phyloP scores from a whole-genome alignment of 2,113 vertebrate genomes.

The Hymenochirus boettgeri region DNA sequence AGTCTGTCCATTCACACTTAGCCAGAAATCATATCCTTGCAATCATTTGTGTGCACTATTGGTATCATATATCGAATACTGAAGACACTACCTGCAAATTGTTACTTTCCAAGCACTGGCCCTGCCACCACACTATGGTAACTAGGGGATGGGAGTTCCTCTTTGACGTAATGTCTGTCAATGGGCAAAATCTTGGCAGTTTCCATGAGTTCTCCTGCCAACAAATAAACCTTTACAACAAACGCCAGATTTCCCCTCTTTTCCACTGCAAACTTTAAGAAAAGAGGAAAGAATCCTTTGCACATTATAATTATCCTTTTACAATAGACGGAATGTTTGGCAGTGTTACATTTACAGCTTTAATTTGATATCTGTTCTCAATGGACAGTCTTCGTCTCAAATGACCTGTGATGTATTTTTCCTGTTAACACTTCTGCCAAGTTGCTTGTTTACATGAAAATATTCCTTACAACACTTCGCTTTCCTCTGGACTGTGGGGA shows the following conservation, averaged over 20 bases:
- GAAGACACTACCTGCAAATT: background rate
- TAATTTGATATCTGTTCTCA: background rate
- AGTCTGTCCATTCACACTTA: too few relatives aligned
- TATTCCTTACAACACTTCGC: constrained; percentile 25
- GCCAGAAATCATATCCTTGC: too few relatives aligned
- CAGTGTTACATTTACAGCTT: too few relatives aligned
- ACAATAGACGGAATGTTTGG: too few relatives aligned
- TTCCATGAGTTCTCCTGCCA: background rate
- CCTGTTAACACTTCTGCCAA: constrained; percentile 1
- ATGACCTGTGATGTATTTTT: background rate
- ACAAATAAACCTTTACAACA: background rate
- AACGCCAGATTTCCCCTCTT: background rate
- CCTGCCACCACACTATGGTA: background rate
- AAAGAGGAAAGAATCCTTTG: too few relatives aligned
- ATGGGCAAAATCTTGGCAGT: background rate
- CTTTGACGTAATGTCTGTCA: background rate
- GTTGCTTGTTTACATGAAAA: constrained; percentile 23
- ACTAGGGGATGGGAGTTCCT: constrained; percentile 2
- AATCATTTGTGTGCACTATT: too few relatives aligned
- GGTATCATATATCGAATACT: too few relatives aligned
- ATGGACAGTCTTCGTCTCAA: background rate
- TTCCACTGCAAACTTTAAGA: too few relatives aligned
- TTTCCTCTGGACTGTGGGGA: constrained; percentile 15
- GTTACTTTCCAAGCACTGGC: constrained; percentile 7
- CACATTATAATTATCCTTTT: too few relatives aligned